Evolutionary conservation across 1,140 invertebrate genomes (phyloP), one percentile per base, ranked within the genome.

Genomic region (Drosophila busckii): DNA sequence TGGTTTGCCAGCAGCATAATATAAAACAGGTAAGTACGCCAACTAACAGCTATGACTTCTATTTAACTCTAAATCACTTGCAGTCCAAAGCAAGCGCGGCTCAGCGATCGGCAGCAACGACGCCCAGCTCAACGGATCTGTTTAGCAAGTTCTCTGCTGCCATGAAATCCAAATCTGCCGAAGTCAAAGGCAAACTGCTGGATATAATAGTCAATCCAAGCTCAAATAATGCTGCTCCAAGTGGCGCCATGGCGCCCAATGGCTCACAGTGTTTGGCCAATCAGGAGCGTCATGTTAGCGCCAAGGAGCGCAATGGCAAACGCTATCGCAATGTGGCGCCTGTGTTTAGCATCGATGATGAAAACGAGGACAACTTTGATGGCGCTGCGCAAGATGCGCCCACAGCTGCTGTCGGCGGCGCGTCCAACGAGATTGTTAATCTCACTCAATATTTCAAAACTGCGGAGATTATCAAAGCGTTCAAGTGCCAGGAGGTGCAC

Each of bases 311-410:
- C 69, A 91, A 93, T 59, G 94, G 94, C n/a, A 95, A 95, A 90
- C 91, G 94, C 29, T 97, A 97, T 87, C 91, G 95, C 75, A 96
- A 96, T 87, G 93, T 95, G 49, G 94, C 94, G 0, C 95, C 96
- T 16, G 95, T 98, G 0, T 99, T 99, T 85, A 96, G 95, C 86
- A 97, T 99, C 73, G 96, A 96, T 73, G 96, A 98, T 85, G 96
- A 97, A 76, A 93, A 95, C 68, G 95, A 96, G 86, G 90, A 91
- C 48, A 87, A 87, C 15, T 87, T 88, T 1, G 71, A 84, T 7
- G 22, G 19, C 2, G 34, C 29, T 0, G 73, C 61, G 6, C 48
- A 19, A 4, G 64, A 82, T 64, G 50, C 62, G 3, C 66, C 70
- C n/a, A n/a, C n/a, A n/a, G n/a, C n/a, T n/a, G 3, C 60, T 50